Conservation (phyloP, 53 echinoderm and acorn worm species). For the Astropecten irregularis region DNA sequence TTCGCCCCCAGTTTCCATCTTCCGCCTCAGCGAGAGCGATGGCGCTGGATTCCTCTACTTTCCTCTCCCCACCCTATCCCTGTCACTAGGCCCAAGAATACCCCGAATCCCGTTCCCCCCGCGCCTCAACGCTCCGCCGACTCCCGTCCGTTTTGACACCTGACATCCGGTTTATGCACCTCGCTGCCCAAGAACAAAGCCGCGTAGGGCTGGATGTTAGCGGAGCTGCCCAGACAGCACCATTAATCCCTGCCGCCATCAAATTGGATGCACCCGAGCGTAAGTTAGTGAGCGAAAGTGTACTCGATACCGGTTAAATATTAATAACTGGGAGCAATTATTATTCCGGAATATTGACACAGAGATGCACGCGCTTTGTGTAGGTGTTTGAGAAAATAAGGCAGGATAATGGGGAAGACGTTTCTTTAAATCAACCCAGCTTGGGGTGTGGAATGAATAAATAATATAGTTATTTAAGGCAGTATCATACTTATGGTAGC, state of each 20-base stretch:
- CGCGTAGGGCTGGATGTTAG: background rate
- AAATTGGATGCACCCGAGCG: background rate
- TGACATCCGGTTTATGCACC: background rate
- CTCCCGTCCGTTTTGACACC: background rate
- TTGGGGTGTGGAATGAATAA: no score
- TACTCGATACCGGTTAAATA: slow-evolving; percentile 1
- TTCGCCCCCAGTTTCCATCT: no score
- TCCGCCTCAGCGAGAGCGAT: no score
- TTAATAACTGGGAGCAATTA: background rate
- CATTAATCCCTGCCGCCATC: background rate
- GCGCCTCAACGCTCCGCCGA: no score
- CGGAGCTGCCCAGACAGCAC: background rate
- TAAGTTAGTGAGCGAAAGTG: background rate
- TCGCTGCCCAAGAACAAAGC: slow-evolving; percentile 33
- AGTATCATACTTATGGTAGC: no score
- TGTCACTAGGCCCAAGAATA: no score
- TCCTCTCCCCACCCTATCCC: no score
- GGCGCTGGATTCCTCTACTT: no score
- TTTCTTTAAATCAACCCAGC: no score
- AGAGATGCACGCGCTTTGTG: background rate
- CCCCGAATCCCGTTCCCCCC: no score
- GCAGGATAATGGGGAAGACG: no score
- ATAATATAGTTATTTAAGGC: no score
- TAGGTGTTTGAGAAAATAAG: slow-evolving; percentile 8
- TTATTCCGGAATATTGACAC: background rate